phyloP scores from a whole-genome alignment of 2,888 invertebrate species.

The Lomographa bimaculata region DNA sequence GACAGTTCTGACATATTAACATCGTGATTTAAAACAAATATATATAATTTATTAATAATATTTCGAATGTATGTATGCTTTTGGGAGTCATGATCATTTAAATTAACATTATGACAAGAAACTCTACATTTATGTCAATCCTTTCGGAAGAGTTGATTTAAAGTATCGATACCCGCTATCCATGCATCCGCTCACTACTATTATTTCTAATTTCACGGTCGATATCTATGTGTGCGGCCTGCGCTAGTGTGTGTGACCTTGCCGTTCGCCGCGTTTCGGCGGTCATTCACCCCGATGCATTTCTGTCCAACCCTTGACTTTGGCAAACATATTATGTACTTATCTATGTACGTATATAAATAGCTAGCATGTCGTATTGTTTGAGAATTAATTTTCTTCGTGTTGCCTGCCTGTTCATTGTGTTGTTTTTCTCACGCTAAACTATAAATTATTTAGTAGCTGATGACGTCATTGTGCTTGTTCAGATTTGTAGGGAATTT shows the following conservation, averaged over 20 bases:
- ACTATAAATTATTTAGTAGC: conserved; percentile 11
- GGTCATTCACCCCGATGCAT: conserved; percentile 74
- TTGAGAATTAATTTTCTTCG: conserved; percentile 20
- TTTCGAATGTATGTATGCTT: background rate
- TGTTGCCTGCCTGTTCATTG: conserved; percentile 14
- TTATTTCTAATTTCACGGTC: conserved; percentile 80
- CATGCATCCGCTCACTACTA: conserved; percentile 53
- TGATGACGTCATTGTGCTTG: conserved; percentile 12
- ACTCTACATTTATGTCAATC: too few species aligned
- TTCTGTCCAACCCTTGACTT: conserved; percentile 74
- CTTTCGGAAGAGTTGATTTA: too few species aligned
- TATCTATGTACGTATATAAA: conserved; percentile 22
- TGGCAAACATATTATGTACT: conserved; percentile 38
- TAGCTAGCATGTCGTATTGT: conserved; percentile 10
- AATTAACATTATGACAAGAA: too few species aligned
- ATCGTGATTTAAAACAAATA: too few species aligned
- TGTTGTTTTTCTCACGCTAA: conserved; percentile 15
- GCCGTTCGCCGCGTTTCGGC: conserved; percentile 73
- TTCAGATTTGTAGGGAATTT: conserved; percentile 4
- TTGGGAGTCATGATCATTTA: too few species aligned
- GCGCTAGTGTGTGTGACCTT: conserved; percentile 78
- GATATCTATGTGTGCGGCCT: conserved; percentile 56
- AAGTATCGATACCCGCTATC: conserved; percentile 37
- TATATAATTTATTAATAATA: too few species aligned
- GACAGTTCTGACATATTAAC: too few species aligned